Conservation (phyloP, 2,888 invertebrate species). For the Acheta domesticus region DNA sequence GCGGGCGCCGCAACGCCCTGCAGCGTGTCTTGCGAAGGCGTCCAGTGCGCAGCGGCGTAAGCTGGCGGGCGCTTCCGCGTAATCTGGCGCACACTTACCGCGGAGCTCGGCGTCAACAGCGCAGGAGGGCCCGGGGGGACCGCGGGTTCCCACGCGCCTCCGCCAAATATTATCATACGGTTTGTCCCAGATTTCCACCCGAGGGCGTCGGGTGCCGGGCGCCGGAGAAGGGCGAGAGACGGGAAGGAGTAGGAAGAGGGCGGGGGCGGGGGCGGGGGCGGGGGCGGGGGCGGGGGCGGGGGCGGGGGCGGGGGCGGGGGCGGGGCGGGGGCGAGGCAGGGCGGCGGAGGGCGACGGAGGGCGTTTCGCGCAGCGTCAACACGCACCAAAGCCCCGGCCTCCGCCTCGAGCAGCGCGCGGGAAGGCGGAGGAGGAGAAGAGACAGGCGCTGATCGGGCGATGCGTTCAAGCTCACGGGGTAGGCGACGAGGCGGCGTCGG, state of each 20-base stretch:
- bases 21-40: no score
- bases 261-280: no score
- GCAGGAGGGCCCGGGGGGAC: background rate
- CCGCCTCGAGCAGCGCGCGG: no score
- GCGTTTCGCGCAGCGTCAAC: background rate
- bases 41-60: no score
- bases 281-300: no score
- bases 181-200: constrained; percentile 11
- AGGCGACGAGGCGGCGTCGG: background rate
- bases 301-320: no score
- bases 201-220: background rate
- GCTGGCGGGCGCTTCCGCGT: background rate
- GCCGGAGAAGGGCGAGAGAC: no score
- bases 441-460: background rate
- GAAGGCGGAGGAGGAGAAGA: no score
- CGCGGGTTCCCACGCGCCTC: background rate
- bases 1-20: no score
- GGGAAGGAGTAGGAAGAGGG: no score
- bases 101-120: background rate
- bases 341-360: background rate
- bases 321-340: no score
- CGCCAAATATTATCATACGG: constrained; percentile 4
- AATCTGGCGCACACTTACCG: constrained; percentile 3
- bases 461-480: background rate
- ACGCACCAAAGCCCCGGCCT: background rate